Base-by-base conservation (phyloP, 2,888 invertebrate genomes). In the Zonitis immaculata region DNA sequence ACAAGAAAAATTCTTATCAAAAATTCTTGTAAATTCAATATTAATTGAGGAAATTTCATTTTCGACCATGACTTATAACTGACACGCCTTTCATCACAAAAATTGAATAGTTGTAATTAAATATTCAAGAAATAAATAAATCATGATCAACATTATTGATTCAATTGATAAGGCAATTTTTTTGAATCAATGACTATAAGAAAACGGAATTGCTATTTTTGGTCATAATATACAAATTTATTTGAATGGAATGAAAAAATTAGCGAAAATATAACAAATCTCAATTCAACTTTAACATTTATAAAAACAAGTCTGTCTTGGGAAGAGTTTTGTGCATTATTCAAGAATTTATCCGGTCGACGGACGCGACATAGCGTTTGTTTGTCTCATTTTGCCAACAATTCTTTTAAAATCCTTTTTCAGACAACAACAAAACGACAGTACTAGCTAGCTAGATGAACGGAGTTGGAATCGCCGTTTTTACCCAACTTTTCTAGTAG, bases 331-430 rank as follows among this genome's bases (percentile, higher is more conserved):
- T 20, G 11, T 39, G 16, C 39, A 20, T 20, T 39, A 39, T 39
- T 39, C 39, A 39, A 18, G 39, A 39, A 39, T 39, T 39, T 39
- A 39, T 39, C 39, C 39, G 42, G 49, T 53, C 49, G 49, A 46
- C 43, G 47, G 47, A 49, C 54, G 54, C 39, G n/a, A 9, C 18
- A 35, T 20, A 39, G 1, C 8, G 16, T 39, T 39, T 39, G 39
- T 39, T 39, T 39, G 20, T 39, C 16, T 35, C 20, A 39, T 39
- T 39, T 39, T 39, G 18, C 16, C 11, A 20, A n/a, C 20, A 18
- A 39, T 39, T 39, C 20, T 20, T 39, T 35, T n/a, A n/a, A 16
- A 35, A 35, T 35, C 35, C 16, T 7, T 16, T 16, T 14, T 8
- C 35, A n/a, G n/a, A n/a, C 14, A 8, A 16, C 16, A 32, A 32